phyloP scores from a whole-genome alignment of 2,797 vertebrate genomes.

The Diglossa cyanea region DNA sequence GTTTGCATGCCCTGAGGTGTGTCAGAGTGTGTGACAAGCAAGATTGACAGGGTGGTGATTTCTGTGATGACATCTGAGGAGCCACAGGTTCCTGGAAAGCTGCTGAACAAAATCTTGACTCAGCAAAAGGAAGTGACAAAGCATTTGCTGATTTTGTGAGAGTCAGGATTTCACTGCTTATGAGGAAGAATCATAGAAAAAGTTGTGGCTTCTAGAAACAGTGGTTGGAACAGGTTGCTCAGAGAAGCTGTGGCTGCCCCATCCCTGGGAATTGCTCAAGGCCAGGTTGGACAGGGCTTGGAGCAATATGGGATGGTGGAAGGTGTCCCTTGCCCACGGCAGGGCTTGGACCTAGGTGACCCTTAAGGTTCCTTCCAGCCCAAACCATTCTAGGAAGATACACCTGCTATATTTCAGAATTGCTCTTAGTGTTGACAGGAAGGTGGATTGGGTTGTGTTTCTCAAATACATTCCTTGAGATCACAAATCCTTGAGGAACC shows the following conservation, averaged over 20 bases:
- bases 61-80: not conserved
- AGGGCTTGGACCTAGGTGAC: not conserved
- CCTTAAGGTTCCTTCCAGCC: not conserved
- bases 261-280: not conserved
- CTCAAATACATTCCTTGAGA: not conserved
- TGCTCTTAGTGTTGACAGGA: not conserved
- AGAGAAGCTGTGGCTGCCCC: not conserved
- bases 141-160: not conserved
- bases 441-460: not conserved
- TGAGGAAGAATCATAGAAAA: not conserved
- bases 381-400: not conserved
- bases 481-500: not conserved
- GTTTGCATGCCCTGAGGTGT: not conserved
- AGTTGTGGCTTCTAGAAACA: not conserved
- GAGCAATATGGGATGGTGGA: not conserved
- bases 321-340: rapidly evolving
- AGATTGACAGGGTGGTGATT: not conserved
- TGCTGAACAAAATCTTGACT: not conserved
- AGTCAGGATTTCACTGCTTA: not conserved
- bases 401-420: not conserved
- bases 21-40: not conserved
- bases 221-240: not conserved
- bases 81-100: not conserved
- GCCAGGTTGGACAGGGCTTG: not conserved
- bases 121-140: not conserved